Percentiles rank a stretch among this genome's conserved stretches.
These are phyloP conservation scores for Ophthalmolycus amberensis DNA, from an alignment of 2,113 vertebrate genomes.

Conservation along the genomic window DNA sequence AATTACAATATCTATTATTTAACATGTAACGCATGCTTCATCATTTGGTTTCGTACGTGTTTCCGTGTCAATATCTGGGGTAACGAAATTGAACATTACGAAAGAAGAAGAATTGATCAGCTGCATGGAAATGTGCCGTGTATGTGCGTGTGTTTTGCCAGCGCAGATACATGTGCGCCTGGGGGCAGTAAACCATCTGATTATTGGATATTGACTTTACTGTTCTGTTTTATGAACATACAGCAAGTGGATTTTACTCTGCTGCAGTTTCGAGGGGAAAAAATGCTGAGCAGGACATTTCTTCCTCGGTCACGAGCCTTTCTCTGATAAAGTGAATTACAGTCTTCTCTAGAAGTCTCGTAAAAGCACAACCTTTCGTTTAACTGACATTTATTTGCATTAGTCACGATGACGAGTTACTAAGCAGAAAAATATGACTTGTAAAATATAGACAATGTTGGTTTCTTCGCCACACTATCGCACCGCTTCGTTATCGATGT, in stretches of 20 bases:
- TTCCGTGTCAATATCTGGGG: neutral
- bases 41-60: neutral
- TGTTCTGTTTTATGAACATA: conserved; percentile 66
- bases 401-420: conserved; percentile 12
- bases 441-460: neutral
- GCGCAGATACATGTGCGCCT: neutral
- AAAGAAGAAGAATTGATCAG: conserved; percentile 15
- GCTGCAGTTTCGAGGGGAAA: conserved; percentile 7
- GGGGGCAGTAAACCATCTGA: conserved; percentile 62
- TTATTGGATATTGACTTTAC: conserved; percentile 74
- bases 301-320: conserved; percentile 4
- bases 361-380: conserved; percentile 30
- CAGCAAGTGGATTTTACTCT: conserved; percentile 50
- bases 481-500: neutral
- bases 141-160: neutral
- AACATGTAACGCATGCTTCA: neutral
- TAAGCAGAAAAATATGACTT: neutral
- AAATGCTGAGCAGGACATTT: conserved; percentile 49
- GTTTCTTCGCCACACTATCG: neutral
- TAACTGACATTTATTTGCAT: conserved; percentile 14
- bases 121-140: neutral
- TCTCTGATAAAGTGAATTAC: conserved; percentile 36
- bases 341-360: conserved; percentile 13
- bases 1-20: conserved; percentile 17
- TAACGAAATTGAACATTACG: neutral